A percentile compares a stretch with the other conserved stretches of the same genome.
Conservation (phyloP, 2,888 invertebrate genomes). For the Lasius platythorax region DNA sequence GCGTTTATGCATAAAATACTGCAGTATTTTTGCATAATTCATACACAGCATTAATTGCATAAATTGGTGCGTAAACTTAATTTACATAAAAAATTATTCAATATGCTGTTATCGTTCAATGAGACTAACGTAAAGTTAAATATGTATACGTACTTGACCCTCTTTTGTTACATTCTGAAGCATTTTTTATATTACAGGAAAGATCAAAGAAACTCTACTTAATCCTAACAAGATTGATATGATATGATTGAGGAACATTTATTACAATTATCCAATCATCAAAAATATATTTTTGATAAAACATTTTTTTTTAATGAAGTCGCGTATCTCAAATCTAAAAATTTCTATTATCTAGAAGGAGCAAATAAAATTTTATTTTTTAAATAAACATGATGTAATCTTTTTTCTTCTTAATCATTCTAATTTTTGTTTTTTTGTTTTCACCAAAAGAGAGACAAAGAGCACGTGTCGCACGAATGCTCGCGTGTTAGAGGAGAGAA, state of each 20-base stretch:
- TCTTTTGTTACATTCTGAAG: neutral
- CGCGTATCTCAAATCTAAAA: neutral
- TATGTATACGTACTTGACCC: neutral
- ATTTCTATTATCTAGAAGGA: neutral
- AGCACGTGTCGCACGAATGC: neutral
- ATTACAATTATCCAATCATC: neutral
- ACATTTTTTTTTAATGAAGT: neutral
- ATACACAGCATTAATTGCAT: neutral
- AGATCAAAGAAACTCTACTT: neutral
- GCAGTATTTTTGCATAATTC: conserved; percentile 11
- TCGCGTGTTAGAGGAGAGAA: neutral
- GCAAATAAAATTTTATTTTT: neutral
- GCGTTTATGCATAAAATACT: neutral
- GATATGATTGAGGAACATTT: neutral
- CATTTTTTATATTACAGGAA: neutral
- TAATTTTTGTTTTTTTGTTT: conserved; percentile 1
- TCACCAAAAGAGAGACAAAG: neutral
- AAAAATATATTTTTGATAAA: neutral
- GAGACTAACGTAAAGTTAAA: neutral
- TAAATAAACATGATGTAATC: neutral
- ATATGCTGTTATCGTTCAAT: neutral
- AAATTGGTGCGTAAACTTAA: conserved; percentile 4
- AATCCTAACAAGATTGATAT: neutral
- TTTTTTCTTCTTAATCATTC: neutral
- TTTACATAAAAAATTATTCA: conserved; percentile 11